Evolutionary conservation across 2,888 invertebrate genomes (phyloP).

Genomic region (Latrodectus elegans): DNA sequence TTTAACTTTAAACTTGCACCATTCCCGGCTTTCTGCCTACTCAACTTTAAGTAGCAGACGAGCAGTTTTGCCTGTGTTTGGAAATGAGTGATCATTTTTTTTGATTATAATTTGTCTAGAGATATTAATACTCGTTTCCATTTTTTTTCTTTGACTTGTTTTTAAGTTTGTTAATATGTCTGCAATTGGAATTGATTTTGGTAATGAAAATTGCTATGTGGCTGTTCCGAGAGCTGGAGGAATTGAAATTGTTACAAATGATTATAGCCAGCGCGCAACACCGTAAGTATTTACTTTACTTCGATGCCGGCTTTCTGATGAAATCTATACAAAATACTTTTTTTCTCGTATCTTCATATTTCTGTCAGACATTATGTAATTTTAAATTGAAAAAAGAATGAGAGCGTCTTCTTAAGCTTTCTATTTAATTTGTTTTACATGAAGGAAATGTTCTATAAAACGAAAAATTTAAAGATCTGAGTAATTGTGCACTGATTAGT

Average conservation of each 20-base stretch:
- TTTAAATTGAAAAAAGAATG: too few species aligned
- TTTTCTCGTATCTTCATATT: too few species aligned
- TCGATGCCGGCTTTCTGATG: too few species aligned
- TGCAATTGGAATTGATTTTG: slow-evolving; percentile 92
- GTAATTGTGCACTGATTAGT: too few species aligned
- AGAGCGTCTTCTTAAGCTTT: too few species aligned
- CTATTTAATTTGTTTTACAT: too few species aligned
- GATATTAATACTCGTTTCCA: not conserved
- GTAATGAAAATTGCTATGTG: slow-evolving; percentile 97
- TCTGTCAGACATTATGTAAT: too few species aligned
- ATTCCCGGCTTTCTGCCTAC: not conserved
- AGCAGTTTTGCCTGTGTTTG: not conserved
- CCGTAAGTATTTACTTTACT: slow-evolving; percentile 86
- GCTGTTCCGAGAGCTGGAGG: slow-evolving; percentile 99
- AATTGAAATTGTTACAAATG: slow-evolving; percentile 99
- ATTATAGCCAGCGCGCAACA: slow-evolving; percentile 97
- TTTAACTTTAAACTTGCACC: not conserved
- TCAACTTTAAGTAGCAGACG: not conserved
- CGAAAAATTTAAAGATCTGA: too few species aligned
- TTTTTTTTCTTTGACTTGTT: not conserved
- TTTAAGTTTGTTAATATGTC: slow-evolving; percentile 36
- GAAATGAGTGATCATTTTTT: not conserved
- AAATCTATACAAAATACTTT: too few species aligned
- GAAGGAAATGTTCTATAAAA: too few species aligned
- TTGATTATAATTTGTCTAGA: not conserved